Evolutionary conservation across 2,113 vertebrate species (phyloP), one percentile per base, ranked within the genome.

Genomic region (Penelope pileata): DNA sequence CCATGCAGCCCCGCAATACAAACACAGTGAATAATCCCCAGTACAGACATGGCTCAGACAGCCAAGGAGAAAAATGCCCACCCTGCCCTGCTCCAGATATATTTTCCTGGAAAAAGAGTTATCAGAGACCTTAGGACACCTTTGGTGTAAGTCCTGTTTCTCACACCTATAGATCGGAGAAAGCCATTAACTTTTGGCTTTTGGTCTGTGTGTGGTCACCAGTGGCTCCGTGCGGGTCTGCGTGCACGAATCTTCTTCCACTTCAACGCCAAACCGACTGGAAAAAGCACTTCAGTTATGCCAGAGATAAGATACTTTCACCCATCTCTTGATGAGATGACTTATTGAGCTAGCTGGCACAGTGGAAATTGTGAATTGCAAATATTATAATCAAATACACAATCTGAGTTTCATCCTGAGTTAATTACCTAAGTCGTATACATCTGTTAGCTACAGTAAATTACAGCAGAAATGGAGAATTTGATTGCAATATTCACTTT

Each of bases 401-500:
- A 32, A 26, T 77, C 14, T 47, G 30, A 83, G 90, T 74, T 70
- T 80, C 43, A 70, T 69, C 63, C 56, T 0, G 3, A 50, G 40
- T 91, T 94, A 91, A 91, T 93, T 84, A 84, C 74, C 76, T 88
- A 81, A 83, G 51, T 23, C 3, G 2, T 16, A 10, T 67, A 42
- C 88, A 60, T 89, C 80, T 56, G 66, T 47, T 79, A 74, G 86
- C 30, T 32, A 40, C 62, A 56, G 45, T 54, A 87, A 96, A 93
- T 95, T 38, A 74, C 58, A 72, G 81, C 78, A 88, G 79, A 89
- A 68, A 79, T 12, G 16, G 73, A 83, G 84, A 81, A 76, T 91
- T 87, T 86, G 76, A 69, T 66, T 96, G 74, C 70, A 80, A 56
- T 85, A 83, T 68, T 94, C 90, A 83, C 43, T 84, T 91, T 83